phyloP scores from a whole-genome alignment of 2,888 invertebrate genomes.

The Lasioglossum zephyrum region DNA sequence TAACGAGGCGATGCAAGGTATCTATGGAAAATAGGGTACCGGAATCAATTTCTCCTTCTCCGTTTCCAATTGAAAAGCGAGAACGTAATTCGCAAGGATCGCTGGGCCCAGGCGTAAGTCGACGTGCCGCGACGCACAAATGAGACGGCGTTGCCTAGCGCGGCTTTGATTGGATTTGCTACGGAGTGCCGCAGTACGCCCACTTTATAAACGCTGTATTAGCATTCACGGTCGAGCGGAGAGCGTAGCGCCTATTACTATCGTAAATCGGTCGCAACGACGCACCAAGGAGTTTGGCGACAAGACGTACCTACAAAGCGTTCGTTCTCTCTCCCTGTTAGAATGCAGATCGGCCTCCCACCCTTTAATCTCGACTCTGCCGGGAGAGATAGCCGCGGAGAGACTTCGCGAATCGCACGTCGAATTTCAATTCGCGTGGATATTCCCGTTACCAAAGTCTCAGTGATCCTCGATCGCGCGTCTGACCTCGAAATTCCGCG shows the following conservation, averaged over 20 bases:
- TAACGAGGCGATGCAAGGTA: neutral
- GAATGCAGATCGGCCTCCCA: slow-evolving; percentile 3
- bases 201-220: slow-evolving; percentile 74
- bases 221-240: slow-evolving; percentile 70
- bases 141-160: slow-evolving; percentile 61
- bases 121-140: slow-evolving; percentile 63
- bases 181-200: slow-evolving; percentile 76
- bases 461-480: slow-evolving; percentile 24
- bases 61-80: slow-evolving; percentile 6
- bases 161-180: slow-evolving; percentile 81
- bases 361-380: neutral
- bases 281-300: slow-evolving; percentile 34
- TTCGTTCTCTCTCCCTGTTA: neutral
- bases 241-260: slow-evolving; percentile 71
- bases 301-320: slow-evolving; percentile 15
- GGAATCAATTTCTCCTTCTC: neutral
- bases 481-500: slow-evolving; percentile 47
- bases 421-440: slow-evolving; percentile 53
- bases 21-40: neutral
- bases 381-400: slow-evolving; percentile 1
- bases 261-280: slow-evolving; percentile 74
- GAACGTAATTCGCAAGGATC: neutral
- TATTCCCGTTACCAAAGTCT: slow-evolving; percentile 58
- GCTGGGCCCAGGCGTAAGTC: slow-evolving; percentile 56
- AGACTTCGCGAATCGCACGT: neutral